Percentiles rank a stretch among this genome's conserved stretches.
Evolutionary conservation across 1,140 invertebrate genomes (phyloP).

Genomic region (Heliconius congener): DNA sequence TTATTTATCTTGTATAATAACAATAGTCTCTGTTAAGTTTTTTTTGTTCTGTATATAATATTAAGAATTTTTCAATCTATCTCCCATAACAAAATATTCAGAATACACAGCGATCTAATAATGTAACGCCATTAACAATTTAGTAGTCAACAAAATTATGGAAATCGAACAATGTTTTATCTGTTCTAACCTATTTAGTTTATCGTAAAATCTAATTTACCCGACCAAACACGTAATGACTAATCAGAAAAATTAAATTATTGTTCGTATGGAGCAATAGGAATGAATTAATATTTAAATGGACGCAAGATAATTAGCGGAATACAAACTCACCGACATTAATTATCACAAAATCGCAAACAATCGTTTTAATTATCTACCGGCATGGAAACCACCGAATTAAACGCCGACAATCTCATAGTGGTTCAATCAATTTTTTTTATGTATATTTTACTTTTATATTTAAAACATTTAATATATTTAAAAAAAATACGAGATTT

Average conservation of each 20-base stretch:
- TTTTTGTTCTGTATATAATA: no score
- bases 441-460: neutral
- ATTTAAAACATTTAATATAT: neutral
- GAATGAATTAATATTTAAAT: conserved; percentile 61
- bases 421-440: conserved; percentile 49
- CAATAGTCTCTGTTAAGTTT: no score
- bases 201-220: conserved; percentile 24
- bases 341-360: conserved; percentile 75
- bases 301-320: conserved; percentile 64
- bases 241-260: conserved; percentile 51
- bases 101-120: neutral
- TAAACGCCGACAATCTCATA: conserved; percentile 47
- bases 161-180: conserved; percentile 8
- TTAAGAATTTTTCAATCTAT: neutral
- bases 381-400: conserved; percentile 67
- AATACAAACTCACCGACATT: conserved; percentile 72
- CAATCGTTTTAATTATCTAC: conserved; percentile 71
- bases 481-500: no score
- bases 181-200: conserved; percentile 13
- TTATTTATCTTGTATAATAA: no score
- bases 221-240: conserved; percentile 35
- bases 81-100: neutral
- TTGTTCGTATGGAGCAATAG: conserved; percentile 44
- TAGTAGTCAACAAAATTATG: conserved; percentile 5
- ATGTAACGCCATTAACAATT: neutral